These are phyloP conservation scores for Hylyphantes graminicola DNA, from an alignment of 1,140 invertebrate species.

Conservation along the genomic window DNA sequence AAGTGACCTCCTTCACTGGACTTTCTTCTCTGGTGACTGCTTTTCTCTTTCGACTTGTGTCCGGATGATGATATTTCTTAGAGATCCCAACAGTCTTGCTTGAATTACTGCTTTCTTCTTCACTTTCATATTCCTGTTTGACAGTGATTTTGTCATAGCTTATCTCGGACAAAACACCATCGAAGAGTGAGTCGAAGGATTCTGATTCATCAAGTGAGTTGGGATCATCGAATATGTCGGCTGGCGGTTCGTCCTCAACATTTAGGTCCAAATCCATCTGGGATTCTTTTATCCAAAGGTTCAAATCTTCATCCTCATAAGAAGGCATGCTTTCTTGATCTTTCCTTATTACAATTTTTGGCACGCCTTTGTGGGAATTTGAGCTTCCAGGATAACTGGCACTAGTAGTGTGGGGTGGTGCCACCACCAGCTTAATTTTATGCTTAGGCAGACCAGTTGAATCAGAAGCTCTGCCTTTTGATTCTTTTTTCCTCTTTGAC, in stretches of 20 bases:
- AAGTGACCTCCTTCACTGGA: constrained; percentile 16
- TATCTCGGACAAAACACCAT: constrained; percentile 15
- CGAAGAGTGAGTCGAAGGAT: not conserved
- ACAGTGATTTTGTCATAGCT: not conserved
- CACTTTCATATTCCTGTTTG: constrained; percentile 38
- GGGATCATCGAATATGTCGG: constrained; percentile 24
- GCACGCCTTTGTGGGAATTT: constrained; percentile 4
- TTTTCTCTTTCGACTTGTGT: constrained; percentile 47
- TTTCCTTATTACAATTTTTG: constrained; percentile 42
- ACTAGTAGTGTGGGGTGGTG: constrained; percentile 1
- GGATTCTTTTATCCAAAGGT: constrained; percentile 12
- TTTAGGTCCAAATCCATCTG: constrained; percentile 4
- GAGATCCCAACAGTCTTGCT: constrained; percentile 2
- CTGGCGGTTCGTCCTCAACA: constrained; percentile 5
- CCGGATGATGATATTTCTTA: constrained; percentile 28
- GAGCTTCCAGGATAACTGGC: not conserved
- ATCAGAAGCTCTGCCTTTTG: not conserved
- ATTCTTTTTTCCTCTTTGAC: constrained; percentile 2
- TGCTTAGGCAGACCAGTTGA: constrained; percentile 3
- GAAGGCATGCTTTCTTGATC: not conserved
- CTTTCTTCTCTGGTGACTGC: constrained; percentile 55
- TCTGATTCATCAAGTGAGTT: not conserved
- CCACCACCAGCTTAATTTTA: constrained; percentile 41
- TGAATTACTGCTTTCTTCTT: constrained; percentile 40
- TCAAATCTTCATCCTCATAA: not conserved